Percentiles rank a stretch among this genome's conserved stretches.
These are phyloP conservation scores for Zootoca vivipara DNA, from an alignment of 2,113 vertebrate species.

Conservation along the genomic window DNA sequence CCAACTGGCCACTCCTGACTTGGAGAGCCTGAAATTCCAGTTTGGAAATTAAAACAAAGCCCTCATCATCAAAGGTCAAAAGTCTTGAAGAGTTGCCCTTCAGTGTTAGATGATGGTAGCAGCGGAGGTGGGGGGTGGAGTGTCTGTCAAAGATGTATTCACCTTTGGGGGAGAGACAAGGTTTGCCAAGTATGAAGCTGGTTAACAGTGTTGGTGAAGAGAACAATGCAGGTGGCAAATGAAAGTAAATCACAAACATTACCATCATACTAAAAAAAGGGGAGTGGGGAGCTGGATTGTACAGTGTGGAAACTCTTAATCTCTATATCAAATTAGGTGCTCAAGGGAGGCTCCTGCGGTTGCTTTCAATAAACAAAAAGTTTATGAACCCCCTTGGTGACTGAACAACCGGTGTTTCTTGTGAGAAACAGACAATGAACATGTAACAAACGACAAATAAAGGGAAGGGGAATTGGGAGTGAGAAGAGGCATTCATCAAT, in stretches of 20 bases:
- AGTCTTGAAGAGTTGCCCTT: background rate
- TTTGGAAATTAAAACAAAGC: background rate
- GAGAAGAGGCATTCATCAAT: constrained; percentile 1
- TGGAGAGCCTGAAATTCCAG: background rate
- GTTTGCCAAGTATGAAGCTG: background rate
- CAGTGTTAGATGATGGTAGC: background rate
- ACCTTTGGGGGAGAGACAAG: background rate
- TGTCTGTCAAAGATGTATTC: background rate
- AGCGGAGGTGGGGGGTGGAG: background rate
- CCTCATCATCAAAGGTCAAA: background rate
- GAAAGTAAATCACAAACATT: background rate
- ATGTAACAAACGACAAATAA: rapidly evolving
- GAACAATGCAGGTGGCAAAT: background rate
- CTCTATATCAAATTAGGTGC: background rate
- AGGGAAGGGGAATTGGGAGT: rapidly evolving
- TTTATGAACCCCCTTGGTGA: background rate
- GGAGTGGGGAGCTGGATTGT: background rate
- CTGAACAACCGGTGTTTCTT: rapidly evolving
- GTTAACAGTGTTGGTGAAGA: background rate
- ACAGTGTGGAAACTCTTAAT: background rate
- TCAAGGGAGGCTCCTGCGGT: background rate
- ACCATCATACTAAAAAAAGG: background rate
- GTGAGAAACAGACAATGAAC: background rate
- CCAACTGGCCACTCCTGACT: background rate
- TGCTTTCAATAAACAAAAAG: background rate